phyloP scores from a whole-genome alignment of 2,888 invertebrate species.

The Exephanes ischioxanthus region DNA sequence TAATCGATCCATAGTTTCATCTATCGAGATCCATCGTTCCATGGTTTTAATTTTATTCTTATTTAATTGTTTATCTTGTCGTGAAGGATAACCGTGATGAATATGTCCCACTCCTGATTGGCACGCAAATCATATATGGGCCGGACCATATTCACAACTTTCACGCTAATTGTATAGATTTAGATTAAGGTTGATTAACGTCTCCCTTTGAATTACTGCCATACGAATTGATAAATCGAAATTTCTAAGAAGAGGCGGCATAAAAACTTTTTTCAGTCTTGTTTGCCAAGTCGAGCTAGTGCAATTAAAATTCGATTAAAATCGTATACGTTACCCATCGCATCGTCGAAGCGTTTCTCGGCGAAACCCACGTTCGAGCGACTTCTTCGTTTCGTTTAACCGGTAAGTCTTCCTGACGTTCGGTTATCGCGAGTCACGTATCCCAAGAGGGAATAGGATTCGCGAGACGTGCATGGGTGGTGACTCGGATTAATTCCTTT shows the following conservation, averaged over 20 bases:
- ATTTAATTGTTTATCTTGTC: no score
- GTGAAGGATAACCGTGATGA: no score
- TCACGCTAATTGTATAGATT: no score
- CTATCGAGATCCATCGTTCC: no score
- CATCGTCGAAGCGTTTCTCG: neutral
- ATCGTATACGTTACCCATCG: neutral
- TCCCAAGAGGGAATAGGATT: neutral
- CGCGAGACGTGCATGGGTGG: neutral
- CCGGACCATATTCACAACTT: no score
- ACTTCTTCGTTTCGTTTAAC: neutral
- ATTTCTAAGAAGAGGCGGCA: neutral
- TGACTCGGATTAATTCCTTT: neutral
- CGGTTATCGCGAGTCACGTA: neutral
- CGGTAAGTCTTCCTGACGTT: neutral
- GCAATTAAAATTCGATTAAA: conserved; percentile 1
- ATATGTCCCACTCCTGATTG: no score
- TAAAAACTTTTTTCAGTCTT: neutral
- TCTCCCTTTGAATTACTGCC: no score
- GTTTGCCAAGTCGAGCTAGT: neutral
- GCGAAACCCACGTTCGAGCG: neutral
- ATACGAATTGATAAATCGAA: no score
- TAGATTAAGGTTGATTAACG: no score
- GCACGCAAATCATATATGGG: no score
- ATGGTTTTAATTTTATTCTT: no score
- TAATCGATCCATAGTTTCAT: no score